These are phyloP conservation scores for Bombus haemorrhoidalis DNA, from an alignment of 1,140 invertebrate species.

Conservation along the genomic window DNA sequence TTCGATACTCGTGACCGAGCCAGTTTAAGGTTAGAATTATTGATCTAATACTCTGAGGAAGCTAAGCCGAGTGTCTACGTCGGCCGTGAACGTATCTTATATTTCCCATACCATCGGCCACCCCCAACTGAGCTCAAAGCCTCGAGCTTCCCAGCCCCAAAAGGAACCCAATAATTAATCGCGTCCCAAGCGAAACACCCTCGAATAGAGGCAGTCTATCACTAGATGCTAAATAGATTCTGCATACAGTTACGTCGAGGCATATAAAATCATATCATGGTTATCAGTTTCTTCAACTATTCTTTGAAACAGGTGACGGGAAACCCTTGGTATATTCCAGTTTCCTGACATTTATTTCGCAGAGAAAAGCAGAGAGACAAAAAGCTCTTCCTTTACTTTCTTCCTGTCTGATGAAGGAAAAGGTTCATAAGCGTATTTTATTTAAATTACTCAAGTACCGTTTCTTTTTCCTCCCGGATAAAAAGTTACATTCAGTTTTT, in stretches of 20 bases:
- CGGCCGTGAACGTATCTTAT: constrained; percentile 78
- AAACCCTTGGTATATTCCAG: background rate
- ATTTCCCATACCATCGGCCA: constrained; percentile 70
- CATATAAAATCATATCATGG: background rate
- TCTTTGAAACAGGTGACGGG: background rate
- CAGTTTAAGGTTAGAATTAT: constrained; percentile 81
- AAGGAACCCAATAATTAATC: constrained; percentile 81
- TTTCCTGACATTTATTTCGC: background rate
- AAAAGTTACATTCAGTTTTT: background rate
- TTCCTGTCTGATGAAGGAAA: background rate
- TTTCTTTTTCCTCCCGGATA: background rate
- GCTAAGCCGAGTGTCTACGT: constrained; percentile 78
- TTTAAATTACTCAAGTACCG: background rate
- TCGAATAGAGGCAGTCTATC: constrained; percentile 62
- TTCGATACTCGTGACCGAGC: constrained; percentile 66
- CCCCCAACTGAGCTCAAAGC: constrained; percentile 79
- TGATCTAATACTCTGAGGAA: constrained; percentile 82
- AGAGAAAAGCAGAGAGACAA: background rate
- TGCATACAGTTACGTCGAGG: constrained; percentile 39
- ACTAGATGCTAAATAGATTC: constrained; percentile 66
- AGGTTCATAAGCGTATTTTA: background rate
- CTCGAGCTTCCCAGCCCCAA: constrained; percentile 73
- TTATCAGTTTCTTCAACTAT: background rate
- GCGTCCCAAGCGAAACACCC: constrained; percentile 76
- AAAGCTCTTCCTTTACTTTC: background rate